Evolutionary conservation across 2,888 invertebrate genomes (phyloP).

Genomic region (Aethes cnicana): DNA sequence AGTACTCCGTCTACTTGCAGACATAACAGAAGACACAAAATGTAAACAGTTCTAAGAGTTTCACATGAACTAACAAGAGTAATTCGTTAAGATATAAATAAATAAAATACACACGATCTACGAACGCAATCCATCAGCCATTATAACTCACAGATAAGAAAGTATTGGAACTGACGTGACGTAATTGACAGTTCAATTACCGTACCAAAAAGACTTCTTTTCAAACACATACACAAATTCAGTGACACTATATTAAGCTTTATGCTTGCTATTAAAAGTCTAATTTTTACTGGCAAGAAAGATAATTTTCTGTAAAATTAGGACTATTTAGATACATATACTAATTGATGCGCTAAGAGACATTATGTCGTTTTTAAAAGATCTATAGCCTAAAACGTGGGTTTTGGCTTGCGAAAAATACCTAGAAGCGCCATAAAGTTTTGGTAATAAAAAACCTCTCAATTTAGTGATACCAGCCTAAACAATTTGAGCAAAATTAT

Average conservation of each 20-base stretch:
- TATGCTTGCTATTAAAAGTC: too few relatives aligned
- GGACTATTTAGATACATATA: too few relatives aligned
- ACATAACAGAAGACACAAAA: slow-evolving; percentile 3
- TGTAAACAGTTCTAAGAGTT: slow-evolving; percentile 17
- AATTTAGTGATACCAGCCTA: neutral
- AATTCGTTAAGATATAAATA: slow-evolving; percentile 22
- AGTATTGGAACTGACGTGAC: slow-evolving; percentile 6
- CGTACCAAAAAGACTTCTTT: too few relatives aligned
- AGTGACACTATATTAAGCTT: too few relatives aligned
- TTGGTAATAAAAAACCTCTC: neutral
- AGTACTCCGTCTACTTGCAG: neutral
- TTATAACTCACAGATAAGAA: slow-evolving; percentile 36
- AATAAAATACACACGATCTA: slow-evolving; percentile 49
- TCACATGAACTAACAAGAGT: slow-evolving; percentile 19
- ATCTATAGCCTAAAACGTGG: too few relatives aligned
- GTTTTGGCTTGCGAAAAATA: too few relatives aligned
- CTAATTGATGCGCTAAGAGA: too few relatives aligned
- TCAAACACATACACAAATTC: too few relatives aligned
- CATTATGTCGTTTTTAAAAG: too few relatives aligned
- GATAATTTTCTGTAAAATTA: too few relatives aligned
- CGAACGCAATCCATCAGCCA: slow-evolving; percentile 53
- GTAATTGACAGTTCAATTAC: slow-evolving; percentile 9
- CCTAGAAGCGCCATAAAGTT: neutral
- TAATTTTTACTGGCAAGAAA: too few relatives aligned
- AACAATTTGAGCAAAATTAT: neutral